Percentiles rank a stretch among this genome's conserved stretches.
Conservation (phyloP, 2,888 invertebrate genomes). For the Eumerus sabulonum region DNA sequence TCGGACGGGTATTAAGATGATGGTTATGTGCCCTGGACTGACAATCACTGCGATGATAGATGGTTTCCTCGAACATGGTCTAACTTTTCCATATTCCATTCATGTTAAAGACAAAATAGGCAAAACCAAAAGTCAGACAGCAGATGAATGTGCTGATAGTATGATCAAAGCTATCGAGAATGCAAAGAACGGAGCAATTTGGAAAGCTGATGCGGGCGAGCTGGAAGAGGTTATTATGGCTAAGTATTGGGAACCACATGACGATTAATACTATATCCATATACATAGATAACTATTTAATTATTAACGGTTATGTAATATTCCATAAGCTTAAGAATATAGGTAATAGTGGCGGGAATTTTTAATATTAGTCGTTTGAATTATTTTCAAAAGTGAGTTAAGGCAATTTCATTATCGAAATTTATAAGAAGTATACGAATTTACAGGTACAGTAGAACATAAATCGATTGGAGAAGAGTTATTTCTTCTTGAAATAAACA, state of each 20-base stretch:
- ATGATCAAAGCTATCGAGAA: conserved; percentile 37
- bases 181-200: conserved; percentile 58
- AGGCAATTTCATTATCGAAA: too few relatives aligned
- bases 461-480: too few relatives aligned
- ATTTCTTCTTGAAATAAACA: too few relatives aligned
- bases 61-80: conserved; percentile 14
- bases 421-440: too few relatives aligned
- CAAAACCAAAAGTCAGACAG: conserved; percentile 15
- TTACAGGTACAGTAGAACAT: too few relatives aligned
- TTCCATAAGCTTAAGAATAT: too few relatives aligned
- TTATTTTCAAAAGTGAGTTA: too few relatives aligned
- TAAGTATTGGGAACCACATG: conserved; percentile 14
- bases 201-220: conserved; percentile 47
- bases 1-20: conserved; percentile 71
- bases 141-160: conserved; percentile 47
- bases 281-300: too few relatives aligned
- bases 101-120: conserved; percentile 2
- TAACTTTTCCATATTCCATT: conserved; percentile 25
- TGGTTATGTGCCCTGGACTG: conserved; percentile 71
- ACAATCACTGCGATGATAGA: conserved; percentile 63
- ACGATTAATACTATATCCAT: too few relatives aligned
- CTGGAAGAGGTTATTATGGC: conserved; percentile 67
- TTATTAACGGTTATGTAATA: too few relatives aligned
- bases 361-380: too few relatives aligned
- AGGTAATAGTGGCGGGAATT: too few relatives aligned